Conservation (phyloP, 2,888 invertebrate species). For the Dryobotodes eremita region DNA sequence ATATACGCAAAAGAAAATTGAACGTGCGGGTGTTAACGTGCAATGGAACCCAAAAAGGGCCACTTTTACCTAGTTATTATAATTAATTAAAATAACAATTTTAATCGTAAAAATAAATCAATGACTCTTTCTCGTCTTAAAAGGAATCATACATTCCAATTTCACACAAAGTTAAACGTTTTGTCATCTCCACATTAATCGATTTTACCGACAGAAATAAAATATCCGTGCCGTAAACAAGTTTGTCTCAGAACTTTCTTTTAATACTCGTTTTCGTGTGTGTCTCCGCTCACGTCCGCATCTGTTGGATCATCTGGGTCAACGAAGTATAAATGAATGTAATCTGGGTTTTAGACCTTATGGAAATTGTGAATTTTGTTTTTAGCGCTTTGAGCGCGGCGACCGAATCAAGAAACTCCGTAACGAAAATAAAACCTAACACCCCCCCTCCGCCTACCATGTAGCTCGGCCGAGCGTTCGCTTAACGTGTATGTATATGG, state of each 20-base stretch:
- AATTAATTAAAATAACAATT: no score
- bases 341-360: slow-evolving; percentile 5
- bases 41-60: no score
- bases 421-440: no score
- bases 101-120: neutral
- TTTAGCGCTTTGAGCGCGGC: no score
- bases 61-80: no score
- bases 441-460: no score
- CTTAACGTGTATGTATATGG: no score
- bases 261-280: slow-evolving; percentile 48
- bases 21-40: no score
- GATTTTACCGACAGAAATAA: slow-evolving; percentile 14
- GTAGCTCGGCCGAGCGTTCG: no score
- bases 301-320: slow-evolving; percentile 43
- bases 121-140: neutral
- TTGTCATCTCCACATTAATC: slow-evolving; percentile 17
- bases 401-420: no score
- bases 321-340: neutral
- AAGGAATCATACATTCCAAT: neutral
- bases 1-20: no score
- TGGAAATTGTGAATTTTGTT: neutral
- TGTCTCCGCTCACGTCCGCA: slow-evolving; percentile 27
- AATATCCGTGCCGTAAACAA: slow-evolving; percentile 27
- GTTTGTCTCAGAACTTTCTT: slow-evolving; percentile 60
- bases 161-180: neutral